Base-by-base conservation (phyloP, 1,140 invertebrate species). In the Sweltsa coloradensis region DNA sequence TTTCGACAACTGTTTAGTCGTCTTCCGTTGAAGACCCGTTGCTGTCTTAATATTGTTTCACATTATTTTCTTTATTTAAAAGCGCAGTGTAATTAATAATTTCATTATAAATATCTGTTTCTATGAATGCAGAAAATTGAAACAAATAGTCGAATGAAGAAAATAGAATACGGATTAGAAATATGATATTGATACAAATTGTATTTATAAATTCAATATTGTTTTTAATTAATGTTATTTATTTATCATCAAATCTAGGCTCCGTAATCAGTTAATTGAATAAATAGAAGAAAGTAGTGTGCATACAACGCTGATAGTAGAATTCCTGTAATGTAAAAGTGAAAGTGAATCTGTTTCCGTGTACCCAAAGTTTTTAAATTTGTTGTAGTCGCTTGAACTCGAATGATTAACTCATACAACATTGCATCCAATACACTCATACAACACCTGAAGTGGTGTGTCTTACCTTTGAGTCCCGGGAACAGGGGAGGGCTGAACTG, bases 401-500 rank as follows among this genome's bases (percentile, higher is more conserved):
- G 37, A 9, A 21, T 9, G 9, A 40, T 11, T 16, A 21, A 40
- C 9, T 16, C 11, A 16, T n/a, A 21, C 9, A 40, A 9, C n/a
- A 21, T 11, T 18, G 11, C 19, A 18, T 11, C n/a, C 9, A 40
- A 40, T 16, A 11, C 37, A 9, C 16, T n/a, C 11, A 9, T 16
- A 11, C 9, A 21, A 40, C 18, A 9, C 37, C 9, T 11, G 9
- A 5, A 21, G 21, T 23, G 23, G 19, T 2, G 1, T 45, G 14
- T 41, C 52, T 67, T 69, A 83, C 81, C 80, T 79, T 85, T 84
- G 34, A 84, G 67, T 55, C 63, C 69, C 51, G 81, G 77, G 63
- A 89, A 89, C 19, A 88, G 73, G 1, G 85, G 84, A 48, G 86
- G 83, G 34, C 82, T 80, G 60, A 89, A 82, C 57, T 82, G 81